These are phyloP conservation scores for Tillus elongatus DNA, from an alignment of 2,888 invertebrate species.

Conservation along the genomic window DNA sequence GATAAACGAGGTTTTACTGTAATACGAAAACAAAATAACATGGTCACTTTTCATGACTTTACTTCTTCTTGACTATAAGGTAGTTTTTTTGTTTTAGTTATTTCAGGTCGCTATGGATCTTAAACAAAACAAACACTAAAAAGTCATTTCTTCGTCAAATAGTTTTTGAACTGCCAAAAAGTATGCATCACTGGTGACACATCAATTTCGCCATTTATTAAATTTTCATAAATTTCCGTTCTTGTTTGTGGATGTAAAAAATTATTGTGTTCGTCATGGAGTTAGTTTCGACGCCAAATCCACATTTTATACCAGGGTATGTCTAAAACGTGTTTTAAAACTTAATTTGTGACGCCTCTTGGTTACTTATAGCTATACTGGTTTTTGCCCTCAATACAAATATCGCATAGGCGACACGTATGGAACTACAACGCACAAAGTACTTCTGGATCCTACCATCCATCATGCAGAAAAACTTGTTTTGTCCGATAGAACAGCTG, in stretches of 20 bases:
- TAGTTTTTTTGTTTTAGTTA: too few species aligned
- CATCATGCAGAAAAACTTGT: conserved; percentile 63
- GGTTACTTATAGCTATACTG: conserved; percentile 54
- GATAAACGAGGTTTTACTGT: too few species aligned
- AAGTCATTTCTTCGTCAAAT: too few species aligned
- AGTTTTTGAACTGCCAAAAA: too few species aligned
- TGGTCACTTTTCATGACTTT: too few species aligned
- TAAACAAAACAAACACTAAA: too few species aligned
- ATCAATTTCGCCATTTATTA: too few species aligned
- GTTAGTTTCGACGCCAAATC: conserved; percentile 55
- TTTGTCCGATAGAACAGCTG: conserved; percentile 52
- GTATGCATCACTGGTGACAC: too few species aligned
- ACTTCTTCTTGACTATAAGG: too few species aligned
- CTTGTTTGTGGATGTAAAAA: neutral
- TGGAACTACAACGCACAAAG: conserved; percentile 64
- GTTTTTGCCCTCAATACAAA: conserved; percentile 66
- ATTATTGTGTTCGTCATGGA: conserved; percentile 35
- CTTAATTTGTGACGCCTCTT: conserved; percentile 6
- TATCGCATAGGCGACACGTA: conserved; percentile 67
- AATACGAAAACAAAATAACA: too few species aligned
- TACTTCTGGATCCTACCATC: conserved; percentile 63
- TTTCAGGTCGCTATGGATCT: too few species aligned
- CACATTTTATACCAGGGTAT: conserved; percentile 68
- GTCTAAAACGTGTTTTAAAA: conserved; percentile 20
- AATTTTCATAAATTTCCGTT: too few species aligned